Evolutionary conservation across 2,113 vertebrate genomes (phyloP), one percentile per base, ranked within the genome.

Genomic region (Regulus satrapa): DNA sequence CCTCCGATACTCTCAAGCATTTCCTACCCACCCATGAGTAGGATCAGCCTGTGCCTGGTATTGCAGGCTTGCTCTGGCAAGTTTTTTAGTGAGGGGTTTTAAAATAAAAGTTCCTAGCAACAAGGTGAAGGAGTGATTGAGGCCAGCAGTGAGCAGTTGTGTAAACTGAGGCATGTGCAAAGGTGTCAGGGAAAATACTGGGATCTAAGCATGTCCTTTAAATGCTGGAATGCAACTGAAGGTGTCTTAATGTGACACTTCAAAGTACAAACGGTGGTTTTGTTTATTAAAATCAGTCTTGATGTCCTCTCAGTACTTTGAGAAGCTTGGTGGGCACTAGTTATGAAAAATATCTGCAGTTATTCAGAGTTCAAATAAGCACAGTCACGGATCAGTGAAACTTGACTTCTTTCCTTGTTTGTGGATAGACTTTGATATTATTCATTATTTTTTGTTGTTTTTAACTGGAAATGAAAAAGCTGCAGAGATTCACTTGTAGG

Each of bases 51-150:
- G 78, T 3, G 8, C 45, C 66, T 92, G 92, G 88, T 82, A 82
- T 64, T 41, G 79, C 75, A 90, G 92, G 67, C 88, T 95, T 94
- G 75, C 74, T 90, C 88, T 88, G 71, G 78, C 88, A 93, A 93
- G 78, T 64, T 75, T 69, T 54, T 49, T 23, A 68, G 31, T 26
- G 54, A 58, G 63, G 25, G 38, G 14, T 84, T 94, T 82, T 59
- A 63, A 94, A 93, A 72, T 41, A 83, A 52, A 83, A 86, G 67
- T 16, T 96, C 72, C 75, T 88, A 93, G 71, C 85, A 94, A 67
- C 79, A 56, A 83, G 80, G 72, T 49, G 55, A 91, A 77, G 86
- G 75, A 49, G 34, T 74, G 45, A n/a, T 9, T 34, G n/a, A 62
- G 49, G 85, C 31, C 32, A 64, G 63, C 51, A 54, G 68, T 5